phyloP scores from a whole-genome alignment of 2,113 vertebrate genomes.

The Dendropsophus ebraccatus region DNA sequence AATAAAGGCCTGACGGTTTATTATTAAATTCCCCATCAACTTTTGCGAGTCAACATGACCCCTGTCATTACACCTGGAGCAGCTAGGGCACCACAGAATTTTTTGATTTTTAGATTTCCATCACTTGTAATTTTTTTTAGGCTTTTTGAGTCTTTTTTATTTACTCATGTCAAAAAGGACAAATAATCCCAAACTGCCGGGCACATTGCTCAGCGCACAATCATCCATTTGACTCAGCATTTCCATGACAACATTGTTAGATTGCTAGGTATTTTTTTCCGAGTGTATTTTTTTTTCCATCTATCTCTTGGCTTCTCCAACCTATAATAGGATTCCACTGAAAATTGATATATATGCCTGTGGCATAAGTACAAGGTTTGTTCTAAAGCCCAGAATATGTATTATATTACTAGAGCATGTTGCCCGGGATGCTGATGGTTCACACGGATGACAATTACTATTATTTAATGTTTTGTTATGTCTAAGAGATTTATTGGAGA shows the following conservation, averaged over 20 bases:
- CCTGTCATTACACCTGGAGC: neutral
- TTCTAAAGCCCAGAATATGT: constrained; percentile 32
- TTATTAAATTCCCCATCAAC: constrained; percentile 4
- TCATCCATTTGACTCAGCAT: constrained; percentile 22
- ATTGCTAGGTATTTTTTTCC: neutral
- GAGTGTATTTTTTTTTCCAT: too few relatives aligned
- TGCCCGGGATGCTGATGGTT: constrained; percentile 20
- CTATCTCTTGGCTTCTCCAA: neutral
- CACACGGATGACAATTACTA: constrained; percentile 11
- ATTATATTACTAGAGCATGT: neutral
- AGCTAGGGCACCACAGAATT: neutral
- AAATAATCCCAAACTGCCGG: neutral
- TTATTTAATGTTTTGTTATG: constrained; percentile 13
- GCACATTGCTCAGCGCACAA: constrained; percentile 17
- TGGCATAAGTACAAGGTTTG: constrained; percentile 30
- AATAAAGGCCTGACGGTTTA: neutral
- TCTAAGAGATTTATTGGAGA: neutral
- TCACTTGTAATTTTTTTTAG: neutral
- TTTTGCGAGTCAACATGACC: neutral
- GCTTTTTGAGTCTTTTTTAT: neutral
- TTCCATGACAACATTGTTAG: constrained; percentile 30
- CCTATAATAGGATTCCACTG: constrained; percentile 31
- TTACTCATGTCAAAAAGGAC: neutral
- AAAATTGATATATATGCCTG: constrained; percentile 43
- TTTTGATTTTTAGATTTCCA: neutral